Evolutionary conservation across 1,140 invertebrate species (phyloP).

Genomic region (Drosophila equinoxialis): DNA sequence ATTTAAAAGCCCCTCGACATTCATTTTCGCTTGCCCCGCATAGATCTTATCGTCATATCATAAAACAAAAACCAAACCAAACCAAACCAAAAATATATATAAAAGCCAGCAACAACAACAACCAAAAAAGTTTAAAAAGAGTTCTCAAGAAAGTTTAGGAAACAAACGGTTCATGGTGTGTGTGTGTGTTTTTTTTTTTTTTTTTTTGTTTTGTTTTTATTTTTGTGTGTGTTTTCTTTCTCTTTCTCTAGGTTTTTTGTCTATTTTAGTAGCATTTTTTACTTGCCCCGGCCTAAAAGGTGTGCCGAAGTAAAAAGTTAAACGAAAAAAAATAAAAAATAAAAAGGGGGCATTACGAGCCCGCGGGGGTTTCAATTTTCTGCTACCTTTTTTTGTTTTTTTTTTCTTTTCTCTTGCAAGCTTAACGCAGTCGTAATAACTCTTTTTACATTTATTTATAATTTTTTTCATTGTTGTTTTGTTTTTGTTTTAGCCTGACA

Average conservation of each 20-base stretch:
- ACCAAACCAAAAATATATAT: conserved; percentile 13
- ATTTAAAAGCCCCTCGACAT: conserved; percentile 62
- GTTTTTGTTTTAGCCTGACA: conserved; percentile 47
- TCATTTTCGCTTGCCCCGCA: conserved; percentile 61
- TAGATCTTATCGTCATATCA: conserved; percentile 74
- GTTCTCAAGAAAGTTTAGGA: conserved; percentile 72
- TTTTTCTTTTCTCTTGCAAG: conserved; percentile 22
- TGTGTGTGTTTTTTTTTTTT: background rate
- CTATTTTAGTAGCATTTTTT: conserved; percentile 72
- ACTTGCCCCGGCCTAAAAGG: conserved; percentile 53
- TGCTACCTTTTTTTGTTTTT: conserved; percentile 30
- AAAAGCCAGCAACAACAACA: conserved; percentile 1
- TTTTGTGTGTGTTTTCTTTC: conserved; percentile 1
- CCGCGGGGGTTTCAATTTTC: conserved; percentile 36
- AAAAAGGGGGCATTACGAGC: conserved; percentile 56
- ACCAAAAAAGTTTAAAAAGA: conserved; percentile 41
- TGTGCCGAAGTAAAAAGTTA: conserved; percentile 51
- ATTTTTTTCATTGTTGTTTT: conserved; percentile 24
- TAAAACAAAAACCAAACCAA: conserved; percentile 57
- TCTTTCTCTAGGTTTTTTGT: conserved; percentile 23
- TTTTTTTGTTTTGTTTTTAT: conserved; percentile 8
- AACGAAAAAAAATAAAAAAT: conserved; percentile 7
- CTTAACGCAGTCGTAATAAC: conserved; percentile 45
- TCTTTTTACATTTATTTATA: conserved; percentile 44
- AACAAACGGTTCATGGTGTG: conserved; percentile 56